These are phyloP conservation scores for Fissipunctia ypsillon DNA, from an alignment of 2,888 invertebrate genomes.

Conservation along the genomic window DNA sequence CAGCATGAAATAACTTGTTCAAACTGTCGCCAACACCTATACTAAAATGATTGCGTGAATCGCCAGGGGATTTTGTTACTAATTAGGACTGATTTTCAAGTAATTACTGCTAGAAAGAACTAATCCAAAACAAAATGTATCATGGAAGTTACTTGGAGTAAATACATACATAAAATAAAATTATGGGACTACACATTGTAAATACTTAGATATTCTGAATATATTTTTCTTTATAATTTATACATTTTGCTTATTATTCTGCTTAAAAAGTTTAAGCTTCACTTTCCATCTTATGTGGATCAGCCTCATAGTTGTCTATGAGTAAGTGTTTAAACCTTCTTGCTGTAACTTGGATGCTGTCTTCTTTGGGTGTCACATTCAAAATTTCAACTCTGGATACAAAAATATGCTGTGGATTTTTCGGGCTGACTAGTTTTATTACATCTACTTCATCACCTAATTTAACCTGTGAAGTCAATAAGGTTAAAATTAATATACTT, in stretches of 20 bases:
- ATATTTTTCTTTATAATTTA: neutral
- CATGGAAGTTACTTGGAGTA: neutral
- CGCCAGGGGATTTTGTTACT: neutral
- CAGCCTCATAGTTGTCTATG: slow-evolving; percentile 93
- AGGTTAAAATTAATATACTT: neutral
- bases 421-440: slow-evolving; percentile 92
- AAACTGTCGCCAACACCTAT: too few species aligned
- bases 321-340: slow-evolving; percentile 93
- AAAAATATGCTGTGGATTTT: slow-evolving; percentile 93
- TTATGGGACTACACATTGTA: neutral
- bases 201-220: neutral
- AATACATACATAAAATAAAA: neutral
- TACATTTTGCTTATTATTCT: neutral
- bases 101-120: neutral
- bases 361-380: slow-evolving; percentile 88
- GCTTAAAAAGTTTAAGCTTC: slow-evolving; percentile 42
- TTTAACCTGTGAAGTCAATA: slow-evolving; percentile 85
- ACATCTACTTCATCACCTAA: slow-evolving; percentile 95
- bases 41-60: neutral
- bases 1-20: too few species aligned
- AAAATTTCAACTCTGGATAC: slow-evolving; percentile 93
- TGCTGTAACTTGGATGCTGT: slow-evolving; percentile 91
- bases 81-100: too few species aligned
- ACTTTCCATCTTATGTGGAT: slow-evolving; percentile 84
- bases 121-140: neutral